Base-by-base conservation (phyloP, 1,140 invertebrate genomes). In the Protaetia brevitarsis region DNA sequence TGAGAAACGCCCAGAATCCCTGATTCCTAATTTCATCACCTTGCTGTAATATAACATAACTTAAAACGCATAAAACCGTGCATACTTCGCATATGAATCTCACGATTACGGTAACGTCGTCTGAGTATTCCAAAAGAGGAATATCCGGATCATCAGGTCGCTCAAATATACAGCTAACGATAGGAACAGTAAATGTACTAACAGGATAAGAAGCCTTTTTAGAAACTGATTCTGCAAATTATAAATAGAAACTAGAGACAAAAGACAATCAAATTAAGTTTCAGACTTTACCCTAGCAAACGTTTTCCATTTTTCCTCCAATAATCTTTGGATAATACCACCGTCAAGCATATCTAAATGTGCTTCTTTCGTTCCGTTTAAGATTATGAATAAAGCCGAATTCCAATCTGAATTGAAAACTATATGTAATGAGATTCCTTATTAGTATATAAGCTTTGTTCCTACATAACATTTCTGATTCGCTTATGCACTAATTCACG, bases 231-330 rank as follows among this genome's bases (percentile, higher is more conserved):
- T 88, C 91, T 94, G 79, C 51, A 82, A 80, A 71, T 56, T 68
- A 72, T 29, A 71, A 11, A 21, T 2, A 62, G 3, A n/a, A 21
- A 36, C 23, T 45, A 8, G 6, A 57, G 21, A 34, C 21, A 10
- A 3, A 36, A 36, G 7, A n/a, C 4, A 1, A 26, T 23, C 26
- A 21, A 62, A 2, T 21, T 51, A 51, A 8, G 16, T 34, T 36
- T 36, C 16, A 51, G 7, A 77, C 1, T 74, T 82, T 85, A 96
- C 94, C 79, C 91, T 87, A 28, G 95, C 97, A 85, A 97, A 99
- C 2, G 95, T 97, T 80, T 98, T 98, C 97, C 97, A 99, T 81
- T 99, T 99, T 82, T 99, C 97, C 81, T 98, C 96, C 11, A 99
- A 83, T 57, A 99, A 81, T 74, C 95, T 87, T 78, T 98, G 94